Conservation (phyloP, 2,113 vertebrate species). For the Chionomys nivalis region DNA sequence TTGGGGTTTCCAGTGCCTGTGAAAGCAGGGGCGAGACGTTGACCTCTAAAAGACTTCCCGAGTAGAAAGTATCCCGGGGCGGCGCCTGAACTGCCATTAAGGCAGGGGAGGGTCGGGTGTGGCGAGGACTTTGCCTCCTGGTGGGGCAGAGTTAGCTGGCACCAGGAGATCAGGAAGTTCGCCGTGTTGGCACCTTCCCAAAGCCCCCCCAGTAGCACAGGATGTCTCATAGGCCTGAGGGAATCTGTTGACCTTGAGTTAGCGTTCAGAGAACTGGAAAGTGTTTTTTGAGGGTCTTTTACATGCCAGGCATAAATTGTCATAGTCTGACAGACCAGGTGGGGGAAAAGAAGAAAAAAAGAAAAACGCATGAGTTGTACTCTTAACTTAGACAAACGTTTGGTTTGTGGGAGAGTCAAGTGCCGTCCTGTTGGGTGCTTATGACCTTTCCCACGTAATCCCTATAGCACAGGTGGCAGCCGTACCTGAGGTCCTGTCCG, state of each 20-base stretch:
- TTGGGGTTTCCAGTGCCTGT: conserved; percentile 30
- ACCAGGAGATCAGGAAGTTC: neutral
- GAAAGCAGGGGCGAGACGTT: neutral
- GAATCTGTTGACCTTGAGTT: conserved; percentile 60
- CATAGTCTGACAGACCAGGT: neutral
- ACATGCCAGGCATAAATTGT: too few species aligned
- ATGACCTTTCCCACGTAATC: neutral
- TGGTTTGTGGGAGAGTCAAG: neutral
- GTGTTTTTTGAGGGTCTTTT: neutral
- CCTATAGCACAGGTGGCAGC: neutral
- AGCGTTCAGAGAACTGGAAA: neutral
- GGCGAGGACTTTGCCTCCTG: neutral
- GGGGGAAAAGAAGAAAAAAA: neutral
- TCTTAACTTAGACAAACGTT: neutral
- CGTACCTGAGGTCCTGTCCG: neutral
- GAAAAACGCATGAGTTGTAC: neutral
- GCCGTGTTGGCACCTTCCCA: neutral
- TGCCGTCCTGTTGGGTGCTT: neutral
- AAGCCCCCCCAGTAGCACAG: neutral
- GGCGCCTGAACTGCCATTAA: neutral
- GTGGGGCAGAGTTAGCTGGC: neutral
- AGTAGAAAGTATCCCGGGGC: neutral
- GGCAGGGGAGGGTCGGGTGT: too few species aligned
- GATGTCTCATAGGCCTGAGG: neutral
- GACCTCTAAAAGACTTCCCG: neutral